A percentile compares a stretch with the other conserved stretches of the same genome.
These are phyloP conservation scores for Apteryx owenii DNA, from an alignment of 2,113 vertebrate species.

Conservation along the genomic window DNA sequence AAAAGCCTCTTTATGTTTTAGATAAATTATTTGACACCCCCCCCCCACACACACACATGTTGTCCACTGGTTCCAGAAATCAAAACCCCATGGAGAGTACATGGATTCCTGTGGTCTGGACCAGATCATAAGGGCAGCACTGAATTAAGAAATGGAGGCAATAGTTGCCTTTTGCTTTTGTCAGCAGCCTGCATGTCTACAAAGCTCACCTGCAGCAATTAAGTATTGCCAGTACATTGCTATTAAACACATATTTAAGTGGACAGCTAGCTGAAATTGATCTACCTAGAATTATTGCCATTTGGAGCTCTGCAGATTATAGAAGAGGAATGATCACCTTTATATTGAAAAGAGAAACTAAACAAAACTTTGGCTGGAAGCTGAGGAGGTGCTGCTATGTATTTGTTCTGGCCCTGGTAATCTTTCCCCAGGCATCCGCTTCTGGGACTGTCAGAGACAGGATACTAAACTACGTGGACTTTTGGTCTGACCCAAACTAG, in stretches of 20 bases:
- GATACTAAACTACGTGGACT: neutral
- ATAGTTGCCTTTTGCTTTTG: neutral
- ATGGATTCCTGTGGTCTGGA: neutral
- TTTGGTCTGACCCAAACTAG: neutral
- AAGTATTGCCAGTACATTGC: neutral
- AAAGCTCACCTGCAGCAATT: neutral
- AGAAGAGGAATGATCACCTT: neutral
- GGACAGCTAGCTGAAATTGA: neutral
- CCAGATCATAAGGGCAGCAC: neutral
- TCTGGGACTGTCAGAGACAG: neutral
- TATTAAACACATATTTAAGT: neutral
- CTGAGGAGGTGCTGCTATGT: neutral
- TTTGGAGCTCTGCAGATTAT: neutral
- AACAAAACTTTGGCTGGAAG: neutral
- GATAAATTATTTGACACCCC: neutral
- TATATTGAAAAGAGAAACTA: neutral
- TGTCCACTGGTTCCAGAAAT: neutral
- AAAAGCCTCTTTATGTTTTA: neutral
- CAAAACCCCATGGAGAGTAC: neutral
- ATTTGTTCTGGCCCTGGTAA: neutral
- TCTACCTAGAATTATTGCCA: neutral
- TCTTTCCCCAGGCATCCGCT: neutral
- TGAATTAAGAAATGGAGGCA: neutral
- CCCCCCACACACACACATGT: neutral
- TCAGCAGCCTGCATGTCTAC: neutral